Base-by-base conservation (phyloP, 2,888 invertebrate species). In the Amphipyra tragopoginis region DNA sequence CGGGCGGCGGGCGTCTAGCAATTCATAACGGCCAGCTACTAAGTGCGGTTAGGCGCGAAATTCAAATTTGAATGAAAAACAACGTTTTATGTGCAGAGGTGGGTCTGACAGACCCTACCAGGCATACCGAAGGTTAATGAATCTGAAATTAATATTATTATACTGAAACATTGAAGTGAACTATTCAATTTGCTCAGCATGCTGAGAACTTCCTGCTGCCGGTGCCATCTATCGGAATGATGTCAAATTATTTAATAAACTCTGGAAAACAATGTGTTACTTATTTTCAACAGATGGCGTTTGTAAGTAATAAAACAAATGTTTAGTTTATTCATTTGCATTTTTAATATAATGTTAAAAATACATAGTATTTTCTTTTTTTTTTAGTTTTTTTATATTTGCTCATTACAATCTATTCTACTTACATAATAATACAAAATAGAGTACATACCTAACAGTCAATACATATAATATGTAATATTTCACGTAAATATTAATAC, bases 321-420 rank as follows among this genome's bases (percentile, higher is more conserved):
- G 21, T 21, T 21, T 21, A 2, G 3, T 29, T 29, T 29, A 29
- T 29, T 29, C 2, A 4, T 21, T 66, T 47, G 47, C 13, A 56
- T 56, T 58, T 36, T 50, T 64, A 14, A 21, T 52, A 2, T 39
- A 49, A 9, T 36, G 58, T 62, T 57, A 39, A 33, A 55, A 72
- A 73, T 67, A 73, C 68, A 72, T 66, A 61, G 48, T 56, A 67
- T 56, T 54, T 55, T 59, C 0, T 8, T 14, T 7, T 75, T 82
- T 84, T 87, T 87, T 81, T 76, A 4, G 5, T 5, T 29, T 1
- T 68, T 80, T 87, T 88, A 80, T 74, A 72, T 81, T 85, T 85
- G 88, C 88, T 87, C 84, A 62, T 77, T 85, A 81, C 72, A 69
- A 61, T 81, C 83, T 89, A 89, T 62, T 82, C 84, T 90, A 89